Percentiles rank a stretch among this genome's conserved stretches.
Evolutionary conservation across 2,888 invertebrate species (phyloP).

Genomic region (Scotopteryx bipunctaria): DNA sequence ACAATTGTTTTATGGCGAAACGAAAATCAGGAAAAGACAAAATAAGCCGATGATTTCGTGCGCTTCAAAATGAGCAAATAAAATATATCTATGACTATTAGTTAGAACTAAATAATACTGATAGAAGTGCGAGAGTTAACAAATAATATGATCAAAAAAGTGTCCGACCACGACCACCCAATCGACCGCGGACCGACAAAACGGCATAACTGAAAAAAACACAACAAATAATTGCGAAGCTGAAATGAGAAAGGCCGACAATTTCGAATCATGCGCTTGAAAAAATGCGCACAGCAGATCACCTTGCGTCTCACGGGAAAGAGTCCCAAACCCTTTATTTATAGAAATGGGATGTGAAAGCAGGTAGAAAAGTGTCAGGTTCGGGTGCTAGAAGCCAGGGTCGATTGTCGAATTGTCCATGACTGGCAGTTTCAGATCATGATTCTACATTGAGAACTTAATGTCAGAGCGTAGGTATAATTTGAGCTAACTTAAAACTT

Average conservation of each 20-base stretch:
- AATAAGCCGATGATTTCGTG: too few species aligned
- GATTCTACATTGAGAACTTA: conserved; percentile 2
- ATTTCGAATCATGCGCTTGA: conserved; percentile 19
- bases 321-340: conserved; percentile 29
- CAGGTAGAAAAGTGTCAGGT: conserved; percentile 28
- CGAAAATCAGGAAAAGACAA: too few species aligned
- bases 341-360: conserved; percentile 29
- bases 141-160: too few species aligned
- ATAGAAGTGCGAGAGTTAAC: too few species aligned
- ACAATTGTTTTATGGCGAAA: too few species aligned
- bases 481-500: too few species aligned
- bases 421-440: conserved; percentile 15
- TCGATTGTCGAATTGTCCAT: conserved; percentile 1
- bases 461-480: too few species aligned
- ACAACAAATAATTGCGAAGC: conserved; percentile 16
- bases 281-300: conserved; percentile 28
- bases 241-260: conserved; percentile 13
- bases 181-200: conserved; percentile 12
- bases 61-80: too few species aligned
- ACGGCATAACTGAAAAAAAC: conserved; percentile 8
- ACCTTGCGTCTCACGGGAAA: conserved; percentile 42
- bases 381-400: conserved; percentile 8
- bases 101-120: too few species aligned
- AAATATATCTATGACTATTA: too few species aligned
- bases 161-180: conserved; percentile 26